phyloP scores from a whole-genome alignment of 2,113 vertebrate genomes.

The Pollachius pollachius region DNA sequence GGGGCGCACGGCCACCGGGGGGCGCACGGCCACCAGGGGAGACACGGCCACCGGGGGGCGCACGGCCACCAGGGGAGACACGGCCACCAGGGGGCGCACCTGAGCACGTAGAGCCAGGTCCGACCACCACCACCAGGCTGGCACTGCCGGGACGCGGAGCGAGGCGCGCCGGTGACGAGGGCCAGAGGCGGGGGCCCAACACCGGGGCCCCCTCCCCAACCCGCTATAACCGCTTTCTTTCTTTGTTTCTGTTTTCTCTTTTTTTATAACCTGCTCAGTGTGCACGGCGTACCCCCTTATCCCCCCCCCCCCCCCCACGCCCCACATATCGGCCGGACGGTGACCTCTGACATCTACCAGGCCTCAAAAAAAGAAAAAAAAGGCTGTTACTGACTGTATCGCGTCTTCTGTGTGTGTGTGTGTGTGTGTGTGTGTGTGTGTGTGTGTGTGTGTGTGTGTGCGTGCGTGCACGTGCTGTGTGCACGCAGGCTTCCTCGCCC shows the following conservation, averaged over 20 bases:
- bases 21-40: conserved; percentile 54
- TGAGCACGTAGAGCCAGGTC: too few relatives aligned
- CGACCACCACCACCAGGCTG: too few relatives aligned
- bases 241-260: neutral
- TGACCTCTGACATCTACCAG: conserved; percentile 41
- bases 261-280: conserved; percentile 2
- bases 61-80: conserved; percentile 61
- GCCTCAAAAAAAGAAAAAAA: conserved; percentile 32
- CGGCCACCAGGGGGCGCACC: neutral
- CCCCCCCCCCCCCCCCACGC: conserved; percentile 37
- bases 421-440: neutral
- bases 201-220: neutral
- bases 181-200: neutral
- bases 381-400: conserved; percentile 21
- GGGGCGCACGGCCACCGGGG: neutral
- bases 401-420: conserved; percentile 29
- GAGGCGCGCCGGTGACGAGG: conserved; percentile 1
- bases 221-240: neutral
- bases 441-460: neutral
- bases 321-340: conserved; percentile 31
- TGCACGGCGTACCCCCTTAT: conserved; percentile 7
- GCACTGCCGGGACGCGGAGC: neutral
- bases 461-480: conserved; percentile 10
- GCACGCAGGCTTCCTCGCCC: conserved; percentile 28
- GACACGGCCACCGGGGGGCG: neutral